phyloP scores from a whole-genome alignment of 2,113 vertebrate species.

The Cryptotis parvus region DNA sequence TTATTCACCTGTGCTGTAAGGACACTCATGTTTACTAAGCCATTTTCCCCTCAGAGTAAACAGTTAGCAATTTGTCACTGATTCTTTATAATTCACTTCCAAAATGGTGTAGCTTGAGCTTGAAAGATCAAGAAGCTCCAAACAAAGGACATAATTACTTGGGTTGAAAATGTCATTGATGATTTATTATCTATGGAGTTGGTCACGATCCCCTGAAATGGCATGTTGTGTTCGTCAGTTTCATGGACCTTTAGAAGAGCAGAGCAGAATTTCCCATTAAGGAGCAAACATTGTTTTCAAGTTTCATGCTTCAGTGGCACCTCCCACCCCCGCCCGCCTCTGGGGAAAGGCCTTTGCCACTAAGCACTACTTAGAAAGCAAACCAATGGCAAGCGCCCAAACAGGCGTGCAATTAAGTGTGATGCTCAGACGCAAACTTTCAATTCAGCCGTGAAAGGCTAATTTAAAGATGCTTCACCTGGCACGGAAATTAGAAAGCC shows the following conservation, averaged over 20 bases:
- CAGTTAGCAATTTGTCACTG: slow-evolving; percentile 19
- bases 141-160: slow-evolving; percentile 49
- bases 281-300: slow-evolving; percentile 7
- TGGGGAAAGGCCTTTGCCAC: background rate
- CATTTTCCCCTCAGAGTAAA: background rate
- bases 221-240: background rate
- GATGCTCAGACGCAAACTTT: background rate
- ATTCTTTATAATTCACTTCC: slow-evolving; percentile 33
- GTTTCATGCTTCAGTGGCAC: background rate
- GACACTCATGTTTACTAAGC: background rate
- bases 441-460: background rate
- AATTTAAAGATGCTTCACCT: slow-evolving; percentile 14
- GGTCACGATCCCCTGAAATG: background rate
- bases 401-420: background rate
- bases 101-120: background rate
- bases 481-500: slow-evolving; percentile 40
- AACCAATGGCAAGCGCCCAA: background rate
- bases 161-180: slow-evolving; percentile 1
- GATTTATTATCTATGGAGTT: background rate
- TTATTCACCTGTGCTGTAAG: background rate
- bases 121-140: background rate
- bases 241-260: background rate
- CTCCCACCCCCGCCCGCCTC: background rate
- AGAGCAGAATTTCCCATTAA: slow-evolving; percentile 25
- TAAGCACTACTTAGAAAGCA: slow-evolving; percentile 2